Base-by-base conservation (phyloP, 2,797 vertebrate species). In the Sylvilagus floridanus region DNA sequence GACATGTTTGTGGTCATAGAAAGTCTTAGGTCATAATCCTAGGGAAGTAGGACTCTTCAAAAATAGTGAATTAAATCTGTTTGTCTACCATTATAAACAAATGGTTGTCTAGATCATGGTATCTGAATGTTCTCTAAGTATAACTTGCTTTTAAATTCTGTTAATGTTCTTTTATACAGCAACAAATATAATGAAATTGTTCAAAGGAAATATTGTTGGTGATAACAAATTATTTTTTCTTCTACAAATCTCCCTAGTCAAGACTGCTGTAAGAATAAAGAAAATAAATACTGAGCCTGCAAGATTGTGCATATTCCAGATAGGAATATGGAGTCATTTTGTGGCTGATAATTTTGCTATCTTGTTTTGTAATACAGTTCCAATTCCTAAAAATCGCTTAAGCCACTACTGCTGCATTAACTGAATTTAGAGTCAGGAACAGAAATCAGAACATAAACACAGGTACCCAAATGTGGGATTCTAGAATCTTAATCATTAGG, bases 51-150 rank as follows among this genome's bases (percentile, higher is more conserved):
- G 1, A 7, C 9, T 92, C 37, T 84, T 95, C 19, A 91, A 96
- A 96, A 95, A 91, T 87, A 94, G 84, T 86, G 78, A 54, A 90
- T 91, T 83, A 81, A 96, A 89, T 84, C 78, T 42, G 52, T 50
- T 91, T 94, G 84, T 94, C 26, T 79, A 69, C 73, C 42, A 85
- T 26, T 94, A 52, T 71, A 91, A 82, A 95, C 84, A 95, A 89
- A 82, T 63, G 47, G 28, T 22, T 30, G 52, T 79, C 75, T 95
- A 75, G n/a, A 95, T 19, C 77, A 50, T 65, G 32, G 75, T 92
- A 77, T 83, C 71, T 92, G 72, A 88, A 65, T 78, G 22, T 95
- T 87, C 87, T 84, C 6, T 88, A 50, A 88, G 24, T 84, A 3
- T 78, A 77, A 90, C 84, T 90, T 94, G 54, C 37, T 89, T 94